Base-by-base conservation (phyloP, 2,888 invertebrate species). In the Chrysomela aeneicollis region DNA sequence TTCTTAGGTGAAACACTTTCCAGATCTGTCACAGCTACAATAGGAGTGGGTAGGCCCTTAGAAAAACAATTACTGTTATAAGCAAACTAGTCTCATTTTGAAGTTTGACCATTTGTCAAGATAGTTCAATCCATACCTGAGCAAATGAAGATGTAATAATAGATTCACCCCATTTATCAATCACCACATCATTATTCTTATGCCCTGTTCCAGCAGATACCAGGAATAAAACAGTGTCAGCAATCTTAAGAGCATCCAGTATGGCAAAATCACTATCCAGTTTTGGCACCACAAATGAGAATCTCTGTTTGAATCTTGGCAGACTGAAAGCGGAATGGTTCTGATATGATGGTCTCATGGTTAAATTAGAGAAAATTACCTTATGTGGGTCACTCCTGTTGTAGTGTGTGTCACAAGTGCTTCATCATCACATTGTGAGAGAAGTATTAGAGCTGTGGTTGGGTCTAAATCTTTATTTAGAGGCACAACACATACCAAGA, bases 261-360 rank as follows among this genome's bases (percentile, higher is more conserved):
- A 90, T 83, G 21, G 88, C 88, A 79, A 92, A 88, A 47, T 94
- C 87, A 82, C 93, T 90, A 17, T 90, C 90, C 49, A 30, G 68
- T 67, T 90, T 88, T 12, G 95, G 93, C 8, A 88, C 84, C 37
- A 94, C 83, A 75, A 97, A 90, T 0, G 93, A 89, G 79, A 93
- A 94, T n/a, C 93, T 86, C 79, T 96, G 94, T 79, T 97, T 95
- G 79, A 96, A 94, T 69, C 93, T 87, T 10, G 93, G 92, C 69
- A 94, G 79, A 73, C 93, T 93, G 81, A 75, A 86, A 85, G 62
- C 71, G 49, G 63, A 73, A 68, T 52, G 49, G n/a, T 26, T 5
- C 1, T 17, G 8, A 26, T 30, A 18, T 18, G 10, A n/a, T 51
- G n/a, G n/a, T 26, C 26, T 30, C 26, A 22, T 1, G n/a, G 49